Conservation (phyloP, 2,113 vertebrate species). For the Orycteropus afer region DNA sequence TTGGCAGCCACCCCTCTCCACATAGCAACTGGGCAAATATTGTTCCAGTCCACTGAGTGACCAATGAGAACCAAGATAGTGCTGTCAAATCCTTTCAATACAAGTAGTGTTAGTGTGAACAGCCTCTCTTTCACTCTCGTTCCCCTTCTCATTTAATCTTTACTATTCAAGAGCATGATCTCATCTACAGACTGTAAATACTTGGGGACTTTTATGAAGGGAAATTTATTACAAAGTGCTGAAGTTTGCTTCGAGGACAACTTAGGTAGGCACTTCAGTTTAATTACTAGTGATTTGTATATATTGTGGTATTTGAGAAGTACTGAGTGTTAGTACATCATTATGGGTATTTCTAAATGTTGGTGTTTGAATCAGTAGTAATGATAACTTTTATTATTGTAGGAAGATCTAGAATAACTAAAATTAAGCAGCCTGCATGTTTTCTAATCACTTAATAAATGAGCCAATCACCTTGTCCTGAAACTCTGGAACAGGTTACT, state of each 20-base stretch:
- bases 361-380: neutral
- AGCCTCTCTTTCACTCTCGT: neutral
- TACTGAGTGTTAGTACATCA: neutral
- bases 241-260: constrained; percentile 73
- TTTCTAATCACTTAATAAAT: constrained; percentile 34
- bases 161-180: constrained; percentile 80
- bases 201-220: constrained; percentile 80
- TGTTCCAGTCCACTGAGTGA: constrained; percentile 68
- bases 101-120: constrained; percentile 51
- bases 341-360: constrained; percentile 6
- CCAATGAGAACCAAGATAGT: constrained; percentile 52
- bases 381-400: neutral
- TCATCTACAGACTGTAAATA: constrained; percentile 83
- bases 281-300: constrained; percentile 64
- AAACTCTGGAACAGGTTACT: constrained; percentile 12
- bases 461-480: neutral
- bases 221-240: constrained; percentile 81
- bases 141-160: constrained; percentile 45
- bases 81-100: constrained; percentile 49
- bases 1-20: constrained; percentile 78
- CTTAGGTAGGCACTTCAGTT: constrained; percentile 77
- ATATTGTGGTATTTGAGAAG: constrained; percentile 8
- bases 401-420: neutral
- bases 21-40: constrained; percentile 88
- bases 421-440: neutral